Percentiles rank a stretch among this genome's conserved stretches.
phyloP scores from a whole-genome alignment of 2,113 vertebrate species.

The Osmerus mordax region DNA sequence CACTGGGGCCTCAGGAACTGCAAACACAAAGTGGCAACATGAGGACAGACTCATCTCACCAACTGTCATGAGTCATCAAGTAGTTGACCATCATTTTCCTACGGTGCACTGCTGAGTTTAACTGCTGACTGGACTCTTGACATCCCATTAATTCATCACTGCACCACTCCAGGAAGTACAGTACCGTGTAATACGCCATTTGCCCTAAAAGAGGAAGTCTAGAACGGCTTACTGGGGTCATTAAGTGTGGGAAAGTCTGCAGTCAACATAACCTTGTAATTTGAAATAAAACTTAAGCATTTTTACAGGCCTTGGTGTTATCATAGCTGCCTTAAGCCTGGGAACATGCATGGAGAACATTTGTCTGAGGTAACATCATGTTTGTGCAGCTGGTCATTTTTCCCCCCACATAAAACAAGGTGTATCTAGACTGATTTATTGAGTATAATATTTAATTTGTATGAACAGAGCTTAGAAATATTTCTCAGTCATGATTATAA shows the following conservation, averaged over 20 bases:
- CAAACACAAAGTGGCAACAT: constrained; percentile 10
- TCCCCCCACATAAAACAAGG: not conserved
- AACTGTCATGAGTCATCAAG: not conserved
- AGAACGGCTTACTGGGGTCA: not conserved
- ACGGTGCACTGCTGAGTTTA: not conserved
- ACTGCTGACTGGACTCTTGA: not conserved
- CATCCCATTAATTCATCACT: not conserved
- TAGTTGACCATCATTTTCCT: not conserved
- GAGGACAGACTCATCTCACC: not conserved
- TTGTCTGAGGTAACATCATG: constrained; percentile 9
- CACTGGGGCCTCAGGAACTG: constrained; percentile 31
- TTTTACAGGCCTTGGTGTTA: not conserved
- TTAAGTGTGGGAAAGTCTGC: not conserved
- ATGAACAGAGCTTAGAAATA: constrained; percentile 7
- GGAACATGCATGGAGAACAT: not conserved
- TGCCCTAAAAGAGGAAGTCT: constrained; percentile 2
- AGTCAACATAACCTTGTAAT: constrained; percentile 5
- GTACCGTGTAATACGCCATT: not conserved
- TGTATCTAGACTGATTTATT: constrained; percentile 14
- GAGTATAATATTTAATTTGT: not conserved
- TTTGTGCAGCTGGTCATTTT: constrained; percentile 15
- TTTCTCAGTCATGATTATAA: not conserved
- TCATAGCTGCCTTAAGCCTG: constrained; percentile 6
- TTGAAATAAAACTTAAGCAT: not conserved
- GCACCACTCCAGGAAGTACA: not conserved